Conservation (phyloP, 2,888 invertebrate species). For the Heliconius ethilla region DNA sequence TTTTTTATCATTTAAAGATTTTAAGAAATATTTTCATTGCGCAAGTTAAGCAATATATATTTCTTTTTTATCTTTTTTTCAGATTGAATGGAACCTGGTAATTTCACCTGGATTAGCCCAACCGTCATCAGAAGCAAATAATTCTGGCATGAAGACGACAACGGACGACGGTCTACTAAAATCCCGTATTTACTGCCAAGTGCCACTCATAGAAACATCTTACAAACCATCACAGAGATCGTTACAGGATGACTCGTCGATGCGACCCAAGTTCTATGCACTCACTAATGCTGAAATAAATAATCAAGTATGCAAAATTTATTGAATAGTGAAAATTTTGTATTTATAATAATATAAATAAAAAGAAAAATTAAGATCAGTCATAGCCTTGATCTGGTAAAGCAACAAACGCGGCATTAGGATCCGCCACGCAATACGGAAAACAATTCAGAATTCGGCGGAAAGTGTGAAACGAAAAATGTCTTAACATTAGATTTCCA, state of each 20-base stretch:
- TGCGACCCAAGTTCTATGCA: conserved; percentile 96
- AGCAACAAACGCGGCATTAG: background rate
- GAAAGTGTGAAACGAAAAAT: background rate
- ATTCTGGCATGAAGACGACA: conserved; percentile 58
- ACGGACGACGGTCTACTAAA: conserved; percentile 64
- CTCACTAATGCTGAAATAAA: conserved; percentile 89
- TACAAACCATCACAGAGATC: conserved; percentile 58
- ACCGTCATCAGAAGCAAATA: conserved; percentile 60
- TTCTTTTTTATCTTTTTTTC: background rate
- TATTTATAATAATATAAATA: background rate
- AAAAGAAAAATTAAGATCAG: too few relatives aligned
- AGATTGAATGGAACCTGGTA: conserved; percentile 80
- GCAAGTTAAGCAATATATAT: background rate
- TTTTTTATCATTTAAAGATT: too few relatives aligned
- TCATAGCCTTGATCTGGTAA: background rate
- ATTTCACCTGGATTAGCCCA: conserved; percentile 74
- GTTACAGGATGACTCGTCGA: conserved; percentile 83
- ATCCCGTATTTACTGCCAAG: conserved; percentile 75
- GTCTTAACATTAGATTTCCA: background rate
- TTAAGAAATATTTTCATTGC: too few relatives aligned
- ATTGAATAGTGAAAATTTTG: background rate
- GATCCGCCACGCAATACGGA: background rate
- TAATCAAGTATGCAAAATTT: conserved; percentile 69
- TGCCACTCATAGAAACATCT: conserved; percentile 72
- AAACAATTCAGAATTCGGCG: background rate